A percentile compares a stretch with the other conserved stretches of the same genome.
Evolutionary conservation across 2,797 vertebrate species (phyloP).

Genomic region (Sebastes minor): DNA sequence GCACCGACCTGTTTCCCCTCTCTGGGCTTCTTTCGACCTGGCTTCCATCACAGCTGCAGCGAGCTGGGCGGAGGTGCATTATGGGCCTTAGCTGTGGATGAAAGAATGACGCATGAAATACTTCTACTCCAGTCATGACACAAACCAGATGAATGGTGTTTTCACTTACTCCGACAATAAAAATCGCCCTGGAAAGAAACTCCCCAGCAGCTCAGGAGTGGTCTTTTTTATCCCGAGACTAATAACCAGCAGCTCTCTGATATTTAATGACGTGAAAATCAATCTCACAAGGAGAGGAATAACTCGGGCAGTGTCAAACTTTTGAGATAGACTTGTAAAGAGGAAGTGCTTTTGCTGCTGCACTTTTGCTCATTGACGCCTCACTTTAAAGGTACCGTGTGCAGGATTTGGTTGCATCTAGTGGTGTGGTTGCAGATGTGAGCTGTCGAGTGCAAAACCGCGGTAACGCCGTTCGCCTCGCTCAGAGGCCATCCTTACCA

Average conservation of each 20-base stretch:
- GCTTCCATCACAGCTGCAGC: conserved; percentile 69
- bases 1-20: conserved; percentile 26
- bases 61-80: conserved; percentile 69
- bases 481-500: no score
- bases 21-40: conserved; percentile 43
- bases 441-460: no score
- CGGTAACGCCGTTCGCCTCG: no score
- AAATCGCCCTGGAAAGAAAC: conserved; percentile 49
- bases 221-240: conserved; percentile 11
- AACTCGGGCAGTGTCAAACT: neutral
- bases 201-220: conserved; percentile 28
- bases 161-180: conserved; percentile 66
- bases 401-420: no score
- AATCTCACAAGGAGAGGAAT: neutral
- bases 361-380: neutral
- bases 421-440: no score
- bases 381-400: neutral
- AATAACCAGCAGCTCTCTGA: conserved; percentile 15
- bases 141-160: conserved; percentile 73
- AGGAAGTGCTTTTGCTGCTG: neutral
- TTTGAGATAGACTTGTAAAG: neutral
- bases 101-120: conserved; percentile 75
- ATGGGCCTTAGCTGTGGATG: conserved; percentile 51
- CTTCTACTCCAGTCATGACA: conserved; percentile 67
- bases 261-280: conserved; percentile 5